These are phyloP conservation scores for Eupithecia exiguata DNA, from an alignment of 2,888 invertebrate species.

Conservation along the genomic window DNA sequence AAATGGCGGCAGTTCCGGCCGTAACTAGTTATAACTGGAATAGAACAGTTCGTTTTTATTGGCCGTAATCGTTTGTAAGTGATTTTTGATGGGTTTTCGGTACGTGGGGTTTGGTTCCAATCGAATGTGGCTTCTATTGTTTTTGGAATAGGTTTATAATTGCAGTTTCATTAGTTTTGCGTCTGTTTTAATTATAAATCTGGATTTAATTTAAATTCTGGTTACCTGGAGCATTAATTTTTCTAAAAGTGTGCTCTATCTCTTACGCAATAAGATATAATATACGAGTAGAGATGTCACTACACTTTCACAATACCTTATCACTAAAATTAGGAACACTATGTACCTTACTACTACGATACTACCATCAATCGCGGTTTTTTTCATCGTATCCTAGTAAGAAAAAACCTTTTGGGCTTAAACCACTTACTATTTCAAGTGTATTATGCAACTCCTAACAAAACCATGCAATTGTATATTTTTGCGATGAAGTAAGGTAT, in stretches of 20 bases:
- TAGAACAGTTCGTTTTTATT: slow-evolving; percentile 58
- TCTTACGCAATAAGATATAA: no score
- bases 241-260: neutral
- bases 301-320: no score
- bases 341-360: no score
- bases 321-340: no score
- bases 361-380: no score
- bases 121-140: slow-evolving; percentile 39
- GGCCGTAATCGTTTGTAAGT: slow-evolving; percentile 55
- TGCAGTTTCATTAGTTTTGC: slow-evolving; percentile 18
- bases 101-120: slow-evolving; percentile 44
- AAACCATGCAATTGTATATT: no score
- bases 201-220: neutral
- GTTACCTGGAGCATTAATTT: neutral
- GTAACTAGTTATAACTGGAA: slow-evolving; percentile 50
- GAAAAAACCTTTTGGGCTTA: no score
- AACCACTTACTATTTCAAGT: no score
- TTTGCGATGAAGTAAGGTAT: no score
- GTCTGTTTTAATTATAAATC: neutral
- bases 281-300: no score
- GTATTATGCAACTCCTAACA: no score
- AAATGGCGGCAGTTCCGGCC: slow-evolving; percentile 35
- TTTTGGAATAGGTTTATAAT: slow-evolving; percentile 29
- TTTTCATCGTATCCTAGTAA: no score
- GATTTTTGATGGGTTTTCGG: slow-evolving; percentile 53